These are phyloP conservation scores for Diabrotica undecimpunctata DNA, from an alignment of 1,140 invertebrate genomes.

Conservation along the genomic window DNA sequence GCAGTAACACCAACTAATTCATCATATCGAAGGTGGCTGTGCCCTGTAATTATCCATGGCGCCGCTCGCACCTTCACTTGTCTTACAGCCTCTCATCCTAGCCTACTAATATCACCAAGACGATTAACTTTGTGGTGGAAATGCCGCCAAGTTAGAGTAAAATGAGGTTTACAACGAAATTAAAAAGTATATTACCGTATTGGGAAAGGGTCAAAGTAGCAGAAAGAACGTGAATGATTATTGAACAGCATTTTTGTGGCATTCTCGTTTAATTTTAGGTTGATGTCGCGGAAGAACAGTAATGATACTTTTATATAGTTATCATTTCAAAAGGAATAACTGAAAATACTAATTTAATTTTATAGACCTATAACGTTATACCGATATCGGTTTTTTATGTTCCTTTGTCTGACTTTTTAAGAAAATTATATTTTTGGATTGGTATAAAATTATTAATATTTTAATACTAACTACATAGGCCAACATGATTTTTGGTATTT, in stretches of 20 bases:
- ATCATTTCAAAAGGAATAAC: too few species aligned
- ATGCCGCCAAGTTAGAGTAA: conserved; percentile 3
- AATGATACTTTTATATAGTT: too few species aligned
- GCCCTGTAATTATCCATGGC: conserved; percentile 29
- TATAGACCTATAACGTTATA: too few species aligned
- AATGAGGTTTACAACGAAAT: background rate
- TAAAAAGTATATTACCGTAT: background rate
- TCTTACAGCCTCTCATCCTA: conserved; percentile 10
- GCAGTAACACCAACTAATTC: conserved; percentile 31
- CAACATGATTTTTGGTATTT: too few species aligned
- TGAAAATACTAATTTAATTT: too few species aligned
- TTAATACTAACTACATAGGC: too few species aligned
- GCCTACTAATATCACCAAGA: conserved; percentile 20
- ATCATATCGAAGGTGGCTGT: conserved; percentile 27
- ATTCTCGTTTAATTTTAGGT: too few species aligned
- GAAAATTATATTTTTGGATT: too few species aligned
- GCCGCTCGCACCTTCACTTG: conserved; percentile 31
- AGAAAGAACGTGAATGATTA: background rate
- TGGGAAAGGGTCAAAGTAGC: background rate
- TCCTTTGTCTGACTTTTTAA: too few species aligned
- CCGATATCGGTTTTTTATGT: too few species aligned
- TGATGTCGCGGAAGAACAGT: too few species aligned
- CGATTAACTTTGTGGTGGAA: conserved; percentile 20
- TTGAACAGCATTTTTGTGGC: background rate
- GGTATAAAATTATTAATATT: too few species aligned